phyloP scores from a whole-genome alignment of 2,888 invertebrate genomes.

The Calliopum simillimum region DNA sequence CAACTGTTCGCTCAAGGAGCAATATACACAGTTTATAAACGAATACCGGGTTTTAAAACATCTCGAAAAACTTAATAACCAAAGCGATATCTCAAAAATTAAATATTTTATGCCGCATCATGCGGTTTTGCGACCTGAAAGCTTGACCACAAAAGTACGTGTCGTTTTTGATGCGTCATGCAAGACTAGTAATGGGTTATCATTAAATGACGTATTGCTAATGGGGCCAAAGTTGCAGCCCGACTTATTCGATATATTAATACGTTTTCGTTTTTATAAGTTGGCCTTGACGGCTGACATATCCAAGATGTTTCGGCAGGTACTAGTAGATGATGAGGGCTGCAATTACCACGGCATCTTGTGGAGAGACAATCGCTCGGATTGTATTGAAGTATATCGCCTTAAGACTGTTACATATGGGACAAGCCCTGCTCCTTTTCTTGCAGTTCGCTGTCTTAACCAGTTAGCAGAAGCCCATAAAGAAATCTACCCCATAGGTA shows the following conservation, averaged over 20 bases:
- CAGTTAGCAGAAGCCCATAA: background rate
- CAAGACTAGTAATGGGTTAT: slow-evolving; percentile 1
- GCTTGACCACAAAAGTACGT: slow-evolving; percentile 26
- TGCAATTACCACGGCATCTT: no score
- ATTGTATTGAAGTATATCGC: no score
- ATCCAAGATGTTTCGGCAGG: slow-evolving; percentile 34
- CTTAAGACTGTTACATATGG: slow-evolving; percentile 36
- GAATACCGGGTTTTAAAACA: no score
- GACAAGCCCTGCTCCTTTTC: slow-evolving; percentile 7
- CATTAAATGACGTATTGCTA: slow-evolving; percentile 20
- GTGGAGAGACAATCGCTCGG: no score
- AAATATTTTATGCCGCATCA: slow-evolving; percentile 32
- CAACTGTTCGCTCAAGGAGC: no score
- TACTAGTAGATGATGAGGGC: no score
- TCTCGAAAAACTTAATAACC: no score
- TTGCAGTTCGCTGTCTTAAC: slow-evolving; percentile 23
- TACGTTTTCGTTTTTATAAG: no score
- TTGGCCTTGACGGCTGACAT: slow-evolving; percentile 27
- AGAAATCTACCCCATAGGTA: background rate
- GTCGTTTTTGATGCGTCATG: no score
- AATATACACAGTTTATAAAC: no score
- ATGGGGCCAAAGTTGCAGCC: slow-evolving; percentile 27
- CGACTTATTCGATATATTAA: no score
- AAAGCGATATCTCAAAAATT: no score
- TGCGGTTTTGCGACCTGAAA: slow-evolving; percentile 17